Percentiles rank a stretch among this genome's conserved stretches.
Evolutionary conservation across 1,140 invertebrate genomes (phyloP).

Genomic region (Drosophila albomicans): DNA sequence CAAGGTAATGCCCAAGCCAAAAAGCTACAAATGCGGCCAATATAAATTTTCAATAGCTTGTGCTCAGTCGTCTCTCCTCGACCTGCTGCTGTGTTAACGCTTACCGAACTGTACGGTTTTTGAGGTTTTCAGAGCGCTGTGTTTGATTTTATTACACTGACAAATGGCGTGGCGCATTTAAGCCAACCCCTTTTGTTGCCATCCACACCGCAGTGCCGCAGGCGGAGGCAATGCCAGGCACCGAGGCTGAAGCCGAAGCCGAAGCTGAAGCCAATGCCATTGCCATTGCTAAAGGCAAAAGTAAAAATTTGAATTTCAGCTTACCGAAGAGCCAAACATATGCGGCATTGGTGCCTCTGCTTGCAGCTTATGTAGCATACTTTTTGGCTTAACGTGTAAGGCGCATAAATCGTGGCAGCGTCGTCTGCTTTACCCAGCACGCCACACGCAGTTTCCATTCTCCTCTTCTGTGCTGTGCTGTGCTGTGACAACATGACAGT

Average conservation of each 20-base stretch:
- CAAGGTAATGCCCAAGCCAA: slow-evolving; percentile 69
- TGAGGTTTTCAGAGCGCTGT: slow-evolving; percentile 61
- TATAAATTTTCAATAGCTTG: slow-evolving; percentile 76
- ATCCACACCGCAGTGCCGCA: background rate
- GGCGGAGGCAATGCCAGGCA: slow-evolving; percentile 31
- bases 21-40: slow-evolving; percentile 78
- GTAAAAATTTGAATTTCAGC: slow-evolving; percentile 83
- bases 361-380: slow-evolving; percentile 79
- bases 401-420: slow-evolving; percentile 73
- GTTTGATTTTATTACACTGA: slow-evolving; percentile 84
- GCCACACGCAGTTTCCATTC: background rate
- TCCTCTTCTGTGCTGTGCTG: no score
- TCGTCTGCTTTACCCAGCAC: slow-evolving; percentile 11
- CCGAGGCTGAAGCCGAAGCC: slow-evolving; percentile 14
- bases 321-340: slow-evolving; percentile 69
- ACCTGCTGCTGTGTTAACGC: slow-evolving; percentile 35
- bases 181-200: slow-evolving; percentile 67
- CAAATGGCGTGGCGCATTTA: slow-evolving; percentile 82
- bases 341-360: slow-evolving; percentile 51
- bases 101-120: slow-evolving; percentile 43
- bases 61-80: slow-evolving; percentile 24
- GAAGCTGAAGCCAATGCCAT: slow-evolving; percentile 32
- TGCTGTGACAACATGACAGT: slow-evolving; percentile 59
- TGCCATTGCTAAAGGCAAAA: slow-evolving; percentile 46
- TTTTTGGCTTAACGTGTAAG: slow-evolving; percentile 79